Evolutionary conservation across 1,140 invertebrate species (phyloP).

Genomic region (Halictus rubicundus): DNA sequence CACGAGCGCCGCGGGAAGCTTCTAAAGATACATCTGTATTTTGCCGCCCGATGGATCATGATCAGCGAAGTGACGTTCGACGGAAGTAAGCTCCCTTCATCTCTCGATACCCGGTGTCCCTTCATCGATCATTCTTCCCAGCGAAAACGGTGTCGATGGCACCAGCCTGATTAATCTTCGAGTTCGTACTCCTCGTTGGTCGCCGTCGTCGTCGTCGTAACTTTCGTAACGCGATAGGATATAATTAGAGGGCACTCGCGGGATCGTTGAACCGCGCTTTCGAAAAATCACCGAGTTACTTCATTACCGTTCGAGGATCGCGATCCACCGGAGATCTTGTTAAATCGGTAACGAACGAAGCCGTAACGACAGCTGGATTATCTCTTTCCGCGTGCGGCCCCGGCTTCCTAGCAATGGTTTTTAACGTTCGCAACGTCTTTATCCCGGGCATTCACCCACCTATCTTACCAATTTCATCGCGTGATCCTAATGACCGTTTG

Average conservation of each 20-base stretch:
- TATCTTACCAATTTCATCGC: conserved; percentile 47
- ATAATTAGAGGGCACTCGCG: conserved; percentile 31
- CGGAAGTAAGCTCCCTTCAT: conserved; percentile 81
- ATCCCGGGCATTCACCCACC: conserved; percentile 12
- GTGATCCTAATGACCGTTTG: conserved; percentile 40
- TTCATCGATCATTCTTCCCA: not conserved
- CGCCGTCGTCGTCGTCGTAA: not conserved
- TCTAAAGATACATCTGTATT: conserved; percentile 87
- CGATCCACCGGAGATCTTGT: conserved; percentile 30
- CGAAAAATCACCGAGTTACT: conserved; percentile 35
- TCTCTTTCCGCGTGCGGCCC: conserved; percentile 23
- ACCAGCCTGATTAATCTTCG: not conserved
- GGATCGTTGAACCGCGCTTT: conserved; percentile 3
- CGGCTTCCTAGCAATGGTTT: conserved; percentile 52
- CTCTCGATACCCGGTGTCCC: conserved; percentile 4
- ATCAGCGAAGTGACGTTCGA: conserved; percentile 89
- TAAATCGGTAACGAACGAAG: conserved; percentile 41
- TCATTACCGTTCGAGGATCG: conserved; percentile 30
- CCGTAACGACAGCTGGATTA: conserved; percentile 38
- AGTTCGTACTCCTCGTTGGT: not conserved
- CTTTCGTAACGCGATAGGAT: not conserved
- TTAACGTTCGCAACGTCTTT: conserved; percentile 41
- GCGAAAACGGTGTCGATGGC: not conserved
- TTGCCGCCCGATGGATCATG: conserved; percentile 89
- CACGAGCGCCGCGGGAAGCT: conserved; percentile 83